A percentile compares a stretch with the other conserved stretches of the same genome.
These are phyloP conservation scores for Magallana ariakensis DNA, from an alignment of 1,140 invertebrate species.

Conservation along the genomic window DNA sequence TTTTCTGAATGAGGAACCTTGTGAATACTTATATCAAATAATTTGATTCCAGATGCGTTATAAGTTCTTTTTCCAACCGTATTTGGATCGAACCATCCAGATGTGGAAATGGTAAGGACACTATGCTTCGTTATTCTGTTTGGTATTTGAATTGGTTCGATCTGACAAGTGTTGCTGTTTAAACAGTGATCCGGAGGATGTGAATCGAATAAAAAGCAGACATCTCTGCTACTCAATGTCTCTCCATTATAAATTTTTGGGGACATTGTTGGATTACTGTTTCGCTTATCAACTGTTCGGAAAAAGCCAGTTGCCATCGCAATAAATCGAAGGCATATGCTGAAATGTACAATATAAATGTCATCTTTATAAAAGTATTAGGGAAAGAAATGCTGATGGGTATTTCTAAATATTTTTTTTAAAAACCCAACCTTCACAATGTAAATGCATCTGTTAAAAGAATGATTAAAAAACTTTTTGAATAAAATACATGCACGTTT, in stretches of 20 bases:
- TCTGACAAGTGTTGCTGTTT: background rate
- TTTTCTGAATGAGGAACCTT: background rate
- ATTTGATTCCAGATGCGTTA: conserved; percentile 41
- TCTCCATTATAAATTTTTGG: background rate
- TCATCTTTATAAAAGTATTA: background rate
- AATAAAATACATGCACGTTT: too few relatives aligned
- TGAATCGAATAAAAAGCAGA: conserved; percentile 38
- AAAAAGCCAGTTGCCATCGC: conserved; percentile 30
- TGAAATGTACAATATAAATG: background rate
- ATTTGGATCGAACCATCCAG: conserved; percentile 42
- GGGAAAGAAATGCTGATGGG: background rate
- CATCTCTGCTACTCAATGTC: background rate
- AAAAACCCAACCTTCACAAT: background rate
- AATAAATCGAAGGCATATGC: conserved; percentile 33
- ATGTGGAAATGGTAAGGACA: background rate
- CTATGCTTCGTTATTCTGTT: background rate
- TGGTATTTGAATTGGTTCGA: background rate
- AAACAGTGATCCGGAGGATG: background rate
- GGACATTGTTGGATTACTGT: background rate
- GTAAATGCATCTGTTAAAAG: background rate
- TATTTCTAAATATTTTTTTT: background rate
- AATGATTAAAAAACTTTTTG: too few relatives aligned
- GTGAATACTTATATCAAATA: background rate
- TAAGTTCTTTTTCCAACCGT: background rate
- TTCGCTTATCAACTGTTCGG: background rate